Conservation (phyloP, 2,888 invertebrate species). For the Temnothorax ravouxi region DNA sequence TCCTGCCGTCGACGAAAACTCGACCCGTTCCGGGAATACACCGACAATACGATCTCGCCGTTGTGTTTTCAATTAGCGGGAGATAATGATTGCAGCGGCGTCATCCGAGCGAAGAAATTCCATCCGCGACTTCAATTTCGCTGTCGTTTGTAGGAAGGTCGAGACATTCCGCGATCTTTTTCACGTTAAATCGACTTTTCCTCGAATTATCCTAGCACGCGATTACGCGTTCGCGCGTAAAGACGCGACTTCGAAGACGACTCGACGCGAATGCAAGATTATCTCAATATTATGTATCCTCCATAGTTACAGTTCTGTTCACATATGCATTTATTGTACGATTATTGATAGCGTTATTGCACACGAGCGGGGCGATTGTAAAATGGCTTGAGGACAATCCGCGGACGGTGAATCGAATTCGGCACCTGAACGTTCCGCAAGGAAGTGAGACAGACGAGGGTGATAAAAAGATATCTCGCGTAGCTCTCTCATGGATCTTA, state of each 20-base stretch:
- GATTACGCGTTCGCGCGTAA: background rate
- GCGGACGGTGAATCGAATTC: slow-evolving; percentile 4
- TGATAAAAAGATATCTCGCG: background rate
- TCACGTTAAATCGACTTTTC: background rate
- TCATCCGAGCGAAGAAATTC: background rate
- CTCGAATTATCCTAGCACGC: background rate
- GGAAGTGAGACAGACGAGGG: background rate
- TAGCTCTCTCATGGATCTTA: slow-evolving; percentile 58
- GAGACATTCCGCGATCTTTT: background rate
- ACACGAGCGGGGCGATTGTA: slow-evolving; percentile 52
- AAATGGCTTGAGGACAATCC: slow-evolving; percentile 35
- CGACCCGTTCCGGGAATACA: background rate
- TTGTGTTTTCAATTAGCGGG: background rate
- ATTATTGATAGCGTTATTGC: slow-evolving; percentile 52
- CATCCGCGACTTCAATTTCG: slow-evolving; percentile 4
- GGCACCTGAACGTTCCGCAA: background rate
- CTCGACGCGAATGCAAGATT: slow-evolving; percentile 18
- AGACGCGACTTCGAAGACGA: slow-evolving; percentile 48
- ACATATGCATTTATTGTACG: slow-evolving; percentile 35
- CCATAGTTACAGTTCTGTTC: slow-evolving; percentile 55
- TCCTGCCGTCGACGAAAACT: no score
- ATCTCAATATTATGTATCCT: slow-evolving; percentile 29
- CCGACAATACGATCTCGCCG: background rate
- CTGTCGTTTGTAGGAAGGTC: background rate
- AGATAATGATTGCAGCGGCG: background rate